Percentiles rank a stretch among this genome's conserved stretches.
Conservation (phyloP, 2,888 invertebrate genomes). For the Pterostichus niger region DNA sequence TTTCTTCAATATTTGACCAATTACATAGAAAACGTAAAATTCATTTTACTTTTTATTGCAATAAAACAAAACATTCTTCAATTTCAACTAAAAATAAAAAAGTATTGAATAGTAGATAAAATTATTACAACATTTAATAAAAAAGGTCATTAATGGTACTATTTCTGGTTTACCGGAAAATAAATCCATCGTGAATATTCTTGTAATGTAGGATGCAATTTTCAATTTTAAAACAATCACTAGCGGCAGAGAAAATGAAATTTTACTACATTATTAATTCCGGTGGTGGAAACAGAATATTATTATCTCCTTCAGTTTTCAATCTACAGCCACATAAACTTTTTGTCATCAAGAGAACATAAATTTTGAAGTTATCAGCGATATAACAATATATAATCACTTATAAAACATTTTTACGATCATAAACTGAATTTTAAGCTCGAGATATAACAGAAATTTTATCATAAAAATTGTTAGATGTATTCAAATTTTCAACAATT, state of each 20-base stretch:
- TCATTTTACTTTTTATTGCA: no score
- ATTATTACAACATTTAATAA: no score
- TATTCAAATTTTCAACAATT: constrained; percentile 32
- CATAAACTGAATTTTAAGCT: constrained; percentile 35
- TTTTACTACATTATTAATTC: constrained; percentile 45
- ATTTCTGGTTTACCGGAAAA: not conserved
- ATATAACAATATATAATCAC: constrained; percentile 46
- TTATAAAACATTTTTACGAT: constrained; percentile 54
- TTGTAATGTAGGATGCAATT: constrained; percentile 13
- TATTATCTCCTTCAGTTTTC: constrained; percentile 49
- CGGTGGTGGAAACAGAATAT: constrained; percentile 41
- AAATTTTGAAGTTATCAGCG: constrained; percentile 49
- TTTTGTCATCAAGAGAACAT: constrained; percentile 47
- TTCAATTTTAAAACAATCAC: constrained; percentile 51
- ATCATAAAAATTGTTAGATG: constrained; percentile 26
- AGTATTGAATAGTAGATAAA: no score
- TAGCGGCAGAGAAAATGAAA: constrained; percentile 30
- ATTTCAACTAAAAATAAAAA: no score
- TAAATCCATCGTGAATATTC: not conserved
- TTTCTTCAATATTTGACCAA: no score
- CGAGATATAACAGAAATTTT: constrained; percentile 44
- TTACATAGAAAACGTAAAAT: no score
- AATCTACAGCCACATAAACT: constrained; percentile 49
- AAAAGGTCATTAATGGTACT: no score
- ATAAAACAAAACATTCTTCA: no score